Evolutionary conservation across 1,140 invertebrate genomes (phyloP), one percentile per base, ranked within the genome.

Genomic region (Ericerus pela): DNA sequence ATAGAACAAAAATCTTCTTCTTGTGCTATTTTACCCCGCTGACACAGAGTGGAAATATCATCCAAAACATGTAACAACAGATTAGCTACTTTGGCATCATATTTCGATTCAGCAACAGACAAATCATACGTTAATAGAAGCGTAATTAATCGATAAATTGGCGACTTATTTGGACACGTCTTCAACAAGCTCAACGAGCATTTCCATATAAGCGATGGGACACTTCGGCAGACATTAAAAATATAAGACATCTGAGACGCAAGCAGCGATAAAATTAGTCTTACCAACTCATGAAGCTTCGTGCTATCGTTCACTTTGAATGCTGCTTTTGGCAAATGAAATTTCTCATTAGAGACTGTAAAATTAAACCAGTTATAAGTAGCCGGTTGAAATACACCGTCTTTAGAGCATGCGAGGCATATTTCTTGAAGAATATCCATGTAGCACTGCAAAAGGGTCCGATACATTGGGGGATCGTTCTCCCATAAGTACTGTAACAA

Each of bases 1-100:
- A 47, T 24, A 8, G 41, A 20, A 24, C 41, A 47, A 24, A 47
- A 47, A 22, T 47, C 41, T 3, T 47, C 41, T 47, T 47, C 41
- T 2, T 24, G 2, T 20, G 20, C 20, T 20, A 47, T 3, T 47
- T 47, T 47, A 10, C 41, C 41, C 11, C 4, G 8, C 14, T 47
- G 41, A 24, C 41, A 47, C 26, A 47, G 14, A 24, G 22, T 47
- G 12, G 20, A 18, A 24, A 47, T 47, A 20, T 47, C 41, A 14
- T 47, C 26, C 20, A 47, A 5, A 3, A 47, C 14, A 4, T 22
- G 41, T 22, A 47, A 22, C 10, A 47, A 22, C 16, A 47, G 26
- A 10, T 47, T 24, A 14, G 20, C 14, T 22, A 47, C 22, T 5
- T 10, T 24, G 3, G 41, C 20, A 47, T 47, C 18, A 24, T 5